Evolutionary conservation across 2,797 vertebrate species (phyloP).

Genomic region (Peromyscus eremicus): DNA sequence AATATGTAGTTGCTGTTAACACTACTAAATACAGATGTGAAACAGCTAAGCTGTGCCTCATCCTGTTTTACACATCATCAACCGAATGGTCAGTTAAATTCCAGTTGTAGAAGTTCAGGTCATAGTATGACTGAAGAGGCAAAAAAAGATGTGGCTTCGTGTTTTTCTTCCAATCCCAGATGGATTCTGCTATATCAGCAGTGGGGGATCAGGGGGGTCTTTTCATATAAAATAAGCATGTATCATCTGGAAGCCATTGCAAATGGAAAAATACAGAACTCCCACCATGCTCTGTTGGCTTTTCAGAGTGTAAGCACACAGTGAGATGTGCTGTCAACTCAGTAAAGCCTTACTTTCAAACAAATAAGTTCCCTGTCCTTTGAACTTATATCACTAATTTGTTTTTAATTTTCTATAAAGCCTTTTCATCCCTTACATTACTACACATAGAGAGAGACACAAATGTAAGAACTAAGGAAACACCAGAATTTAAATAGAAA

Average conservation of each 20-base stretch:
- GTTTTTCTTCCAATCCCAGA: conserved; percentile 66
- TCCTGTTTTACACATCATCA: conserved; percentile 39
- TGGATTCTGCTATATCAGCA: conserved; percentile 62
- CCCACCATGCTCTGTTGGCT: neutral
- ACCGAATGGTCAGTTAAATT: conserved; percentile 48
- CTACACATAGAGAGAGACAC: neutral
- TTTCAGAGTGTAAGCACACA: neutral
- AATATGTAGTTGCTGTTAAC: conserved; percentile 21
- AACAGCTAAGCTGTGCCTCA: neutral
- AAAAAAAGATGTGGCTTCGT: conserved; percentile 29
- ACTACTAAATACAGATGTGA: conserved; percentile 29
- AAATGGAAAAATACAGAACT: conserved; percentile 27
- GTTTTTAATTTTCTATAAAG: conserved; percentile 47
- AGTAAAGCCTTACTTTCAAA: neutral
- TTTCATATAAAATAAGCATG: conserved; percentile 72
- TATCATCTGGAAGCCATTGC: conserved; percentile 79
- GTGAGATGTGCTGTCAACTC: conserved; percentile 24
- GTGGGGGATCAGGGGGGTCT: neutral
- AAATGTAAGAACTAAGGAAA: neutral
- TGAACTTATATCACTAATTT: conserved; percentile 54
- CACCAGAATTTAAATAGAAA: neutral
- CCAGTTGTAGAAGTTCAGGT: conserved; percentile 17
- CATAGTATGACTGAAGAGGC: conserved; percentile 60
- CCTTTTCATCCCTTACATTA: neutral
- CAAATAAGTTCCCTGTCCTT: conserved; percentile 22